Percentiles rank a stretch among this genome's conserved stretches.
These are phyloP conservation scores for Petrolisthes cinctipes DNA, from an alignment of 2,888 invertebrate species.

Conservation along the genomic window DNA sequence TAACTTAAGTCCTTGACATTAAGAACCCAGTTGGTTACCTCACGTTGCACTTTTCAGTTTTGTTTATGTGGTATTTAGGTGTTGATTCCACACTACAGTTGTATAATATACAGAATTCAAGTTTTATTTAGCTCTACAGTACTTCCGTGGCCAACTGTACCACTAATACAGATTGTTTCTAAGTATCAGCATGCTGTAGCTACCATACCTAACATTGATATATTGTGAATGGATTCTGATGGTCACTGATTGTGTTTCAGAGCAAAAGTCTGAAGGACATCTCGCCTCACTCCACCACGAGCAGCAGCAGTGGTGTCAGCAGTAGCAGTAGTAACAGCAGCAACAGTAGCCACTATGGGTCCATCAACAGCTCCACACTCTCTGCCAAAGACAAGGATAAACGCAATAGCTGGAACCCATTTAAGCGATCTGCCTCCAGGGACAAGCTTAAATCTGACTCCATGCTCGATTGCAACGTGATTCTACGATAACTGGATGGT, in stretches of 20 bases:
- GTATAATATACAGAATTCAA: not conserved
- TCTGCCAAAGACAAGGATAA: conserved; percentile 61
- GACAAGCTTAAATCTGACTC: conserved; percentile 63
- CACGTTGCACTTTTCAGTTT: too few relatives aligned
- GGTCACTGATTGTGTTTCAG: conserved; percentile 31
- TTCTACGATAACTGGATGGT: conserved; percentile 43
- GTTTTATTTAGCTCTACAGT: not conserved
- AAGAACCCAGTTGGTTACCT: too few relatives aligned
- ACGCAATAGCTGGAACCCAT: conserved; percentile 63
- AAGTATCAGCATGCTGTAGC: too few relatives aligned
- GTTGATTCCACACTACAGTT: not conserved
- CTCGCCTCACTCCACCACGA: conserved; percentile 64
- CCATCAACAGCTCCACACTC: conserved; percentile 54
- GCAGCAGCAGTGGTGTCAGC: conserved; percentile 64
- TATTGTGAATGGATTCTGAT: not conserved
- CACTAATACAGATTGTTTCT: too few relatives aligned
- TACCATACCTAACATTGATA: not conserved
- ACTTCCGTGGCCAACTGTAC: not conserved
- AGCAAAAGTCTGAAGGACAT: conserved; percentile 65
- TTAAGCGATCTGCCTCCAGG: conserved; percentile 58
- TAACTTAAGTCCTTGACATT: too few relatives aligned
- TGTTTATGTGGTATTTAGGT: too few relatives aligned
- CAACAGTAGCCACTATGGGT: conserved; percentile 51
- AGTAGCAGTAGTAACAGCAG: conserved; percentile 53
- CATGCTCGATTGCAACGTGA: conserved; percentile 63